Conservation (phyloP, 2,888 invertebrate species). For the Machimus rusticus region DNA sequence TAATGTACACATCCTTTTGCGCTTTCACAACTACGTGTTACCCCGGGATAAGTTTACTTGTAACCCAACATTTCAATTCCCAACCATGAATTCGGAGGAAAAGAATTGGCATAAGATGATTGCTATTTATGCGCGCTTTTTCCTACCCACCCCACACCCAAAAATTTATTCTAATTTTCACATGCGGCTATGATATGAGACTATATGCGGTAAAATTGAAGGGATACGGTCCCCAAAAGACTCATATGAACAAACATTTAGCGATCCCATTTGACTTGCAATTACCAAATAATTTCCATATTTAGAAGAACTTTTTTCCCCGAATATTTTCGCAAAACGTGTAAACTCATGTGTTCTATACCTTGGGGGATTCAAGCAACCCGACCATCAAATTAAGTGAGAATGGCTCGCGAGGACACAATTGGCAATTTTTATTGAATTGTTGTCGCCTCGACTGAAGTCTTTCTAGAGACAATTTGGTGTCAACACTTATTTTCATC, state of each 20-base stretch:
- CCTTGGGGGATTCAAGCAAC: neutral
- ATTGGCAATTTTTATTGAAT: neutral
- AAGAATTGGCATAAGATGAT: conserved; percentile 35
- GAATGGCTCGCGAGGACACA: neutral
- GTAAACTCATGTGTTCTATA: neutral
- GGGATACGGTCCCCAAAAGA: neutral
- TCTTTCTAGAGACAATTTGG: neutral
- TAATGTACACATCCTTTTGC: conserved; percentile 46
- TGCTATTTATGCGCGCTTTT: conserved; percentile 5
- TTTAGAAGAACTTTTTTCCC: neutral
- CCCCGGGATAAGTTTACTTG: conserved; percentile 17
- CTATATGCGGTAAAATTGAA: neutral
- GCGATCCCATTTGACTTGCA: neutral
- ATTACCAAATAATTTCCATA: neutral
- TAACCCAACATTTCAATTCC: conserved; percentile 38
- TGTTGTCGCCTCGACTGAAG: neutral
- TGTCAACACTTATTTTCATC: neutral
- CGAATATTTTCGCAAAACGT: neutral
- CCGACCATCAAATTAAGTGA: neutral
- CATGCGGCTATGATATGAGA: neutral
- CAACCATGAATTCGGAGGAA: conserved; percentile 13
- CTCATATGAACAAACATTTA: neutral
- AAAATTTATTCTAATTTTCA: conserved; percentile 36
- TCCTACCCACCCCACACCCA: too few relatives aligned
- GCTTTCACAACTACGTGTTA: conserved; percentile 34